Base-by-base conservation (phyloP, 2,888 invertebrate genomes). In the Lepidochrysops patricia region DNA sequence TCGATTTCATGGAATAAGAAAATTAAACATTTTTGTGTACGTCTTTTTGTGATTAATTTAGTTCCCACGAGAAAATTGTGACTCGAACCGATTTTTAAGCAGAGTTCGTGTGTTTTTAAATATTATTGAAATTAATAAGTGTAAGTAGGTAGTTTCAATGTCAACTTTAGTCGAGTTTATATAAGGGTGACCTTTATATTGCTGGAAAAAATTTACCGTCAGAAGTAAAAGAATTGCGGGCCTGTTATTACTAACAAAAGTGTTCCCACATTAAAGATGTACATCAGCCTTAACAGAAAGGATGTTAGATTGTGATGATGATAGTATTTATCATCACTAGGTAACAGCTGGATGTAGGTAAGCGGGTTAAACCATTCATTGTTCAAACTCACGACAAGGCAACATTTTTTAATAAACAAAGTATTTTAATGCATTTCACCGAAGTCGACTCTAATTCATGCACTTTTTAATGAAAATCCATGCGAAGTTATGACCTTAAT, bases 321-420 rank as follows among this genome's bases (percentile, higher is more conserved):
- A 48, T 48, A 13, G 13, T 13, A 35, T 35, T 35, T 6, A 13
- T 13, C 23, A 23, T 48, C 48, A 23, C 2, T 13, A 13, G 37
- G 4, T 37, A 6, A 25, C 12, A 6, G 48, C 12, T 29, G 19
- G 32, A 54, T 54, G 23, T 54, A 54, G 32, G 54, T 54, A 32
- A 32, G 29, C 12, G 19, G 54, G 32, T 52, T 52, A 27, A 4
- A 15, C 1, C 13, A 15, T 54, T 54, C 19, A 54, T 32, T 32
- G 29, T 27, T 29, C 9, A 15, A 27, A 27, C 54, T 29, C 32
- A 32, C 54, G 32, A 54, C 54, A 54, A 54, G 32, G 54, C 54
- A 32, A 32, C 32, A 54, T 54, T 54, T 54, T 54, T 54, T 43
- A 43, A 43, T 43, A 43, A 54, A 54, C 54, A 54, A 32, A 19